Evolutionary conservation across 1,140 invertebrate genomes (phyloP).

Genomic region (Leptinotarsa lineolata): DNA sequence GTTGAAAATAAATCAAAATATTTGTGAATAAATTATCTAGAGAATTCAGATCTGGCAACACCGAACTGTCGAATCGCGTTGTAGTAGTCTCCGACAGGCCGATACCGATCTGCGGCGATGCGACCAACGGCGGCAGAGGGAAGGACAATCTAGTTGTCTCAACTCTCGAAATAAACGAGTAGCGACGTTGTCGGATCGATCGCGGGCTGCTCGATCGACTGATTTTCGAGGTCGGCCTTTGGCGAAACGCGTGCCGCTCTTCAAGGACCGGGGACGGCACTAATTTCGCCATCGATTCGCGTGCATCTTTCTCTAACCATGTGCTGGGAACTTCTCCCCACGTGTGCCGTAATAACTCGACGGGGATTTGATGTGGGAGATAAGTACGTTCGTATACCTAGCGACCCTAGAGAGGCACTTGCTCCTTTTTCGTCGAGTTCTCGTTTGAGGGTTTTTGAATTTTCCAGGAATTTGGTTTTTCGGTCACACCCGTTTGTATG

Average conservation of each 20-base stretch:
- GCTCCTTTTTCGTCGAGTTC: neutral
- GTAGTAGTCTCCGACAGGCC: neutral
- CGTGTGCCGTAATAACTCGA: slow-evolving; percentile 7
- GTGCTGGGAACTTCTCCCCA: slow-evolving; percentile 3
- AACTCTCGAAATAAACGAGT: slow-evolving; percentile 13
- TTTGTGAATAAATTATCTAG: too few relatives aligned
- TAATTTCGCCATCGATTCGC: slow-evolving; percentile 20
- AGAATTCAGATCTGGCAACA: too few relatives aligned
- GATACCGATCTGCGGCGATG: neutral
- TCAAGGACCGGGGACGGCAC: neutral
- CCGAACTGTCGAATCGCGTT: too few relatives aligned
- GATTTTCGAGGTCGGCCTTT: neutral
- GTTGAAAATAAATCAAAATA: too few relatives aligned
- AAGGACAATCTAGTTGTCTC: slow-evolving; percentile 17
- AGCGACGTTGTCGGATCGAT: slow-evolving; percentile 13
- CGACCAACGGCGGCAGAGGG: neutral
- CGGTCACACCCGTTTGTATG: too few relatives aligned
- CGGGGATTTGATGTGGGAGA: slow-evolving; percentile 7
- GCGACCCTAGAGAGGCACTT: neutral
- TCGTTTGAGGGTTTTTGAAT: neutral
- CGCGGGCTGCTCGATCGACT: neutral
- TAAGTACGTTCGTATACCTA: neutral
- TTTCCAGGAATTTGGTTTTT: too few relatives aligned
- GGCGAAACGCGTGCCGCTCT: slow-evolving; percentile 10
- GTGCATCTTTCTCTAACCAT: slow-evolving; percentile 10